A percentile compares a stretch with the other conserved stretches of the same genome.
Conservation (phyloP, 1,140 invertebrate genomes). For the Magallana ariakensis region DNA sequence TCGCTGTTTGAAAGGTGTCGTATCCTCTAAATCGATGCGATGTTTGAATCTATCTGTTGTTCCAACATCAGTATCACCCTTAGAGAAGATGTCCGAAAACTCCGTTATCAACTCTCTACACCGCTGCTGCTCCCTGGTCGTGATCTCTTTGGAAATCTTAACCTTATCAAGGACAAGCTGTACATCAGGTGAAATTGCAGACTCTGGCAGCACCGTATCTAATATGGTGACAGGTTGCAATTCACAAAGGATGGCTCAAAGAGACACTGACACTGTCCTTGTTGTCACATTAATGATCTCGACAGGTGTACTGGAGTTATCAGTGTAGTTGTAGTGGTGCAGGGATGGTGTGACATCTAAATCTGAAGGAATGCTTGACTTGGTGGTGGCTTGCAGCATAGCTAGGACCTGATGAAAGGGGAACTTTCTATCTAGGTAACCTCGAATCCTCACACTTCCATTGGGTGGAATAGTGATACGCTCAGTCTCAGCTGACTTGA, state of each 20-base stretch:
- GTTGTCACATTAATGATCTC: slow-evolving; percentile 34
- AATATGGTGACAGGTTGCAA: slow-evolving; percentile 31
- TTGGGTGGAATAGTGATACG: slow-evolving; percentile 41
- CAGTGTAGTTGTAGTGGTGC: not conserved
- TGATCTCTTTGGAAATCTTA: not conserved
- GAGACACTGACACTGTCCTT: slow-evolving; percentile 16
- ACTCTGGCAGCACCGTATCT: not conserved
- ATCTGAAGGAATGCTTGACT: not conserved
- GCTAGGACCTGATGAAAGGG: slow-evolving; percentile 16
- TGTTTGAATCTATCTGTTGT: not conserved
- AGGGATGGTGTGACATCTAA: slow-evolving; percentile 35
- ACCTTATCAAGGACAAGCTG: not conserved
- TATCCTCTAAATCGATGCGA: not conserved
- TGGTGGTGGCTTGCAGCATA: slow-evolving; percentile 16
- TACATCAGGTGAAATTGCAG: not conserved
- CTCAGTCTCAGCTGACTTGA: slow-evolving; percentile 38
- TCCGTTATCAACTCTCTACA: not conserved
- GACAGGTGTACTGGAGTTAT: not conserved
- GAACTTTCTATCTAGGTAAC: slow-evolving; percentile 23
- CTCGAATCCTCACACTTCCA: not conserved
- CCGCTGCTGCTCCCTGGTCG: not conserved
- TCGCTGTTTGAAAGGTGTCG: slow-evolving; percentile 23
- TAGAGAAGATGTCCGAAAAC: slow-evolving; percentile 21
- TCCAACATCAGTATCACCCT: not conserved
- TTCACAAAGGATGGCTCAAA: slow-evolving; percentile 5